Base-by-base conservation (phyloP, 2,113 vertebrate species). In the Balaeniceps rex region DNA sequence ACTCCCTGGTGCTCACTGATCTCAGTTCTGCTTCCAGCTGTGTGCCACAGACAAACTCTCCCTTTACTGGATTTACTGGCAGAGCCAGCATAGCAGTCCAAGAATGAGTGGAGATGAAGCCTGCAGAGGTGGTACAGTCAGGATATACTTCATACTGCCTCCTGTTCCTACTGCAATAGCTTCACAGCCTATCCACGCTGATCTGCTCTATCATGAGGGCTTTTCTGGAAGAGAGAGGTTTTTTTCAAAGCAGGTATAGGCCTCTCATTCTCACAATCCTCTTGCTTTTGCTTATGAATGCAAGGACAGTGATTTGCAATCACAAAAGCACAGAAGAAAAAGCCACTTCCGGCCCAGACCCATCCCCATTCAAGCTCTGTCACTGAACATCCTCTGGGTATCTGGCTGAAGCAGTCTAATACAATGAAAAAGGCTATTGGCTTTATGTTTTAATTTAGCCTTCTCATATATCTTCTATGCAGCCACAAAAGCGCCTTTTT, bases 401-500 rank as follows among this genome's bases (percentile, higher is more conserved):
- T n/a, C 71, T 75, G n/a, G 29, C 9, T 71, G 42, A 79, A 89
- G 70, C 49, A 64, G 64, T 69, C 92, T 91, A 74, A 88, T 64
- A 51, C 18, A 83, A 33, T 29, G 34, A 86, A 92, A 38, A 95
- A 81, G 36, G 23, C 7, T 70, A 28, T 44, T 89, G 5, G 36
- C 4, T 72, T 85, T 57, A 58, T 78, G 38, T 16, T 95, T 92
- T 83, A 87, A 70, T 96, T 95, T 89, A 76, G 65, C 54, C 71
- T 90, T 92, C 60, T 72, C 51, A 16, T 57, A 21, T 81, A 61
- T 40, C 70, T 93, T 64, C 79, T 77, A 38, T 33, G 55, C 11
- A 84, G 71, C 63, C 49, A 96, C 84, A 96, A 49, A 96, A 94
- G 52, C 29, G 7, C 40, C 52, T 90, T 96, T 93, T 92, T 71